Conservation (phyloP, 2,113 vertebrate species). For the Mormyrus iriodes region DNA sequence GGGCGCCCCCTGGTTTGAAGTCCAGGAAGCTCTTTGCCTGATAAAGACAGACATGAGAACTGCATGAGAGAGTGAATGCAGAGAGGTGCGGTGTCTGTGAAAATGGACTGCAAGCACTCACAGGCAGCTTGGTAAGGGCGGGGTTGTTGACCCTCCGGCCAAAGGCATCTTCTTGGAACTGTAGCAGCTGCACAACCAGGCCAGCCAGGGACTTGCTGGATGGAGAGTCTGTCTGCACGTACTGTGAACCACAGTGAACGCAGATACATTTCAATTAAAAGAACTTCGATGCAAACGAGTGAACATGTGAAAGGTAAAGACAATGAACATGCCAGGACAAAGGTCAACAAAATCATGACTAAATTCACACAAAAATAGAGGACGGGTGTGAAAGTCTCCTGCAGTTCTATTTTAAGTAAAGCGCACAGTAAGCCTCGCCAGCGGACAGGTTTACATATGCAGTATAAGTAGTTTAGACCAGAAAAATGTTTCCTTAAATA, state of each 20-base stretch:
- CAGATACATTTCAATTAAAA: background rate
- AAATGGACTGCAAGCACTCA: conserved; percentile 59
- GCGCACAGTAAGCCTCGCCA: background rate
- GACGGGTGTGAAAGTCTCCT: background rate
- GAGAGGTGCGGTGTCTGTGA: background rate
- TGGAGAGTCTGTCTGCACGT: conserved; percentile 84
- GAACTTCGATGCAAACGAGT: background rate
- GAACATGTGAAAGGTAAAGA: background rate
- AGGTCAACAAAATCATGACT: background rate
- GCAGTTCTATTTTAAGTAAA: background rate
- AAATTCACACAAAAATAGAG: background rate
- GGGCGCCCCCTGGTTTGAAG: conserved; percentile 82
- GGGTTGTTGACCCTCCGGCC: conserved; percentile 81
- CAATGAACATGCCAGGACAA: background rate
- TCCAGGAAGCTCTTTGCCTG: conserved; percentile 92
- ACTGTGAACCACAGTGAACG: conserved; percentile 55
- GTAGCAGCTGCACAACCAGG: conserved; percentile 86
- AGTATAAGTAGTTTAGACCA: background rate
- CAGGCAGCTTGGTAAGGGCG: conserved; percentile 87
- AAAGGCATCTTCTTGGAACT: conserved; percentile 95
- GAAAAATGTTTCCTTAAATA: background rate
- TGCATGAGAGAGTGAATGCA: background rate
- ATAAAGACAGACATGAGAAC: background rate
- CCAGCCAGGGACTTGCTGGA: conserved; percentile 83
- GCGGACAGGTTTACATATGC: background rate